These are phyloP conservation scores for Xenopus borealis DNA, from an alignment of 2,113 vertebrate genomes.

Conservation along the genomic window DNA sequence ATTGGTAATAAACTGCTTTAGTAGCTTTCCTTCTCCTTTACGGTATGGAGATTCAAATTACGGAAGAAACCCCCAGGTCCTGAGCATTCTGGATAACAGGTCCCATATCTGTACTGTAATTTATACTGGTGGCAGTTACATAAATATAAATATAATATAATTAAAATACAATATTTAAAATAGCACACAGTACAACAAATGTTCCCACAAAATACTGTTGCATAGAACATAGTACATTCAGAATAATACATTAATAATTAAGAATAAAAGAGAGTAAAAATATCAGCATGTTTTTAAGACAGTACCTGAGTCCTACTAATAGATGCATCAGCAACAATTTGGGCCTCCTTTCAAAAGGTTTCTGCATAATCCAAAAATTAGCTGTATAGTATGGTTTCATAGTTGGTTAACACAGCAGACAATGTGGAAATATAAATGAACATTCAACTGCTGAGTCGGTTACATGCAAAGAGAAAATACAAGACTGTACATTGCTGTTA, in stretches of 20 bases:
- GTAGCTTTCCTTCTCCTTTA: too few relatives aligned
- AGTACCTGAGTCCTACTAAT: constrained; percentile 85
- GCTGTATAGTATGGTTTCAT: constrained; percentile 86
- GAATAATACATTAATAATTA: too few relatives aligned
- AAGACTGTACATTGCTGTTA: not conserved
- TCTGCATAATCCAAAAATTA: constrained; percentile 85
- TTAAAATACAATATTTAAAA: not conserved
- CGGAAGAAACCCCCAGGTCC: too few relatives aligned
- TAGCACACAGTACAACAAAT: not conserved
- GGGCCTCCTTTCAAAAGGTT: constrained; percentile 83
- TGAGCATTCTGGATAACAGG: too few relatives aligned
- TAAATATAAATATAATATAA: too few relatives aligned
- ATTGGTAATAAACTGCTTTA: too few relatives aligned
- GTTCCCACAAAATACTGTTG: not conserved
- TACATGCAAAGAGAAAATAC: constrained; percentile 7
- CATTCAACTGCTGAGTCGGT: not conserved
- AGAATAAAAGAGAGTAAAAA: constrained; percentile 42
- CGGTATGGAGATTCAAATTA: too few relatives aligned
- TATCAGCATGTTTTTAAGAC: constrained; percentile 80
- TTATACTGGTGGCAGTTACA: too few relatives aligned
- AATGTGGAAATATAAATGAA: constrained; percentile 46
- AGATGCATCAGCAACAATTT: constrained; percentile 85
- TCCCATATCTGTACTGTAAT: too few relatives aligned
- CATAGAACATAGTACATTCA: not conserved
- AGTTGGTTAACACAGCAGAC: constrained; percentile 83